Evolutionary conservation across 1,140 invertebrate genomes (phyloP), one percentile per base, ranked within the genome.

Genomic region (Drosophila leontia): DNA sequence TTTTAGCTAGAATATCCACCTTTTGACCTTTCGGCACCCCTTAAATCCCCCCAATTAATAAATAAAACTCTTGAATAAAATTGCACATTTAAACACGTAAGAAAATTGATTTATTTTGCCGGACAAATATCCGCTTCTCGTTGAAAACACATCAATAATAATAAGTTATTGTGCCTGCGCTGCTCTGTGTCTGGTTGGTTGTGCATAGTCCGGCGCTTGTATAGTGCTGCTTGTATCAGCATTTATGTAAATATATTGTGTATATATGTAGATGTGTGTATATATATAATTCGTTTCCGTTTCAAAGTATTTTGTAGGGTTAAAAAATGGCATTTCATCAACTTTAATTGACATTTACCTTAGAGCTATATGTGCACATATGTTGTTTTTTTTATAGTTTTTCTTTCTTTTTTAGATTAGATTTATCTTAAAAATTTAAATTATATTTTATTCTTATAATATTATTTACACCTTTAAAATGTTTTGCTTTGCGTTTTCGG

Each of bases 361-460:
- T 78, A 78, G 13, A 29, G 47, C 75, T 78, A 78, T 78, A 78
- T 78, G 76, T 78, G 76, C 76, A 78, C 76, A 78, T 75, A 23
- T 42, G 47, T 58, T 60, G 17, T 44, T 58, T 13, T 67, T 29
- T 51, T 32, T 15, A 2, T 23, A 23, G 23, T 23, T 23, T 47
- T 9, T 37, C 23, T 23, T 23, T 23, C 23, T 9, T 19, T 51
- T 37, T 23, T 55, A 26, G 35, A 56, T 56, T 56, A 60, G 63
- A 60, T 55, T 51, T 15, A 71, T 13, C 45, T 59, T 72, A 71
- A 23, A 23, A 55, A 9, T 37, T 67, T 7, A 45, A 53, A 55
- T n/a, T 23, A 37, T 37, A 23, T 55, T 11, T 7, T 19, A 13
- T 53, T 32, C 13, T 37, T 37, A 55, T 55, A 23, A 37, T 37